Base-by-base conservation (phyloP, 2,888 invertebrate genomes). In the Andrena chrysosceles region DNA sequence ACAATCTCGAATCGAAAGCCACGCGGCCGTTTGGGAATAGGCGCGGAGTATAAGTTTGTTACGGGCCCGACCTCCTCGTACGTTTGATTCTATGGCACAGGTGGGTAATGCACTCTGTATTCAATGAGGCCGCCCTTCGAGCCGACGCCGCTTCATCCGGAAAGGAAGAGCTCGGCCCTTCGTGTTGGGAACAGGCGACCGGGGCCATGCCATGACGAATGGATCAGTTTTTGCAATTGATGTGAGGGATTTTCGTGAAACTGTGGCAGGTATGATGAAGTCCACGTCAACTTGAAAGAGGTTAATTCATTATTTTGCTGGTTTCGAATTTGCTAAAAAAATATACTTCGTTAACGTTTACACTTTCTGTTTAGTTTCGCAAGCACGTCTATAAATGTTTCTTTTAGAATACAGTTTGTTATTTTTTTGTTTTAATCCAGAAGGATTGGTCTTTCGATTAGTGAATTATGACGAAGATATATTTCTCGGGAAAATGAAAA, bases 71-170 rank as follows among this genome's bases (percentile, higher is more conserved):
- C 59, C 73, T 66, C 56, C 54, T 70, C 54, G 76, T 77, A 67
- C 66, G 74, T 68, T 74, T 70, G 64, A 62, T 77, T 69, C 60
- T 60, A 42, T 23, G 23, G 63, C 60, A 52, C 66, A 69, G 63
- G 63, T 64, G 77, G 80, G 83, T 85, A 89, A 88, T 86, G 84
- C 83, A 87, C 77, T 79, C 79, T 85, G 67, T 63, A 79, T 79
- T 83, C 86, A 89, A 81, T 77, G 81, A 84, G 81, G 74, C 52
- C 67, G 71, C 54, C 69, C 33, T 56, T 26, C 10, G 23, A 8
- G 54, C 54, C 23, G 26, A 26, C 23, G 54, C 54, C 26, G 20
- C n/a, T 68, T 68, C 68, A 56, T 68, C 56, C 56, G 56, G 56
- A 26, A 23, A 26, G 23, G 56, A 56, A 23, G 56, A 56, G 23